Evolutionary conservation across 2,113 vertebrate species (phyloP).

Genomic region (Pteropus alecto): DNA sequence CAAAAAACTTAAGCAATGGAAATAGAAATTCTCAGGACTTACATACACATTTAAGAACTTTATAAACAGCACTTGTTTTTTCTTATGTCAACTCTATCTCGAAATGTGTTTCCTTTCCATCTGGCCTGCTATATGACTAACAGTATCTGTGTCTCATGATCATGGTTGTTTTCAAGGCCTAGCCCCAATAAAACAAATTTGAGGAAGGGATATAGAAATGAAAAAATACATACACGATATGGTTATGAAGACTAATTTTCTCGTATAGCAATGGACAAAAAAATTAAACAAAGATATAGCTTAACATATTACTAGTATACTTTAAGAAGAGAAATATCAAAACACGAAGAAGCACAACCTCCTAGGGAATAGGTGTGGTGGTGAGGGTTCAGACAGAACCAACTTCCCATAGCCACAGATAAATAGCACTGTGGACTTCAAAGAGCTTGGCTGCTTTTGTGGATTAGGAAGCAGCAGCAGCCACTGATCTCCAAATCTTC

Average conservation of each 20-base stretch:
- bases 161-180: not conserved
- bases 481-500: not conserved
- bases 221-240: not conserved
- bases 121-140: not conserved
- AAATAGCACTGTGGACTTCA: not conserved
- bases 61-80: not conserved
- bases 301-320: not conserved
- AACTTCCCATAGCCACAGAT: not conserved
- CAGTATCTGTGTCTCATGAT: not conserved
- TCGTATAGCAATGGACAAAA: not conserved
- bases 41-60: slow-evolving; percentile 30
- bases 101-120: slow-evolving; percentile 38
- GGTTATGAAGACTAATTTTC: slow-evolving; percentile 3
- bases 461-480: not conserved
- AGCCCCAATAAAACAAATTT: not conserved
- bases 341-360: not conserved
- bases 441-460: not conserved
- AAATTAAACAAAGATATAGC: not conserved
- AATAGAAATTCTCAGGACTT: not conserved
- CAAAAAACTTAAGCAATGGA: not conserved
- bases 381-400: not conserved
- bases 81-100: not conserved
- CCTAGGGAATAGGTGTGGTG: not conserved
- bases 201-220: not conserved
- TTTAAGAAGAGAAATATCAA: not conserved